A percentile compares a stretch with the other conserved stretches of the same genome.
These are phyloP conservation scores for Henicopernis longicauda DNA, from an alignment of 2,113 vertebrate species.

Conservation along the genomic window DNA sequence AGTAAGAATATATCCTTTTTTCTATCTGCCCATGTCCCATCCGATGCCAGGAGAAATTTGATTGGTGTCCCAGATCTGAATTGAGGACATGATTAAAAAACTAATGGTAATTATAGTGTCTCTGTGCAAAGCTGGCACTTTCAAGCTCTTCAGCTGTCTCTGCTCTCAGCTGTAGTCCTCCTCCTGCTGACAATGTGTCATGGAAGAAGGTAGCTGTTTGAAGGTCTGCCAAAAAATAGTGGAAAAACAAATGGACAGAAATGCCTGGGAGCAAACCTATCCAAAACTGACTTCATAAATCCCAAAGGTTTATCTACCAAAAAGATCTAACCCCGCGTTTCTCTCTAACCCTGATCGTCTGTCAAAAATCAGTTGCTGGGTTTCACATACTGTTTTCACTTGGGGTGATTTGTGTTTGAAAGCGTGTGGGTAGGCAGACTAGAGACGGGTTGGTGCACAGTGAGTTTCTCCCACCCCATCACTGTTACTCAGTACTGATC, in stretches of 20 bases:
- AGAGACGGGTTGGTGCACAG: background rate
- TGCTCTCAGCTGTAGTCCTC: background rate
- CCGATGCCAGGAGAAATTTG: background rate
- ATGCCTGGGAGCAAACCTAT: background rate
- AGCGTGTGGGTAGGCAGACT: background rate
- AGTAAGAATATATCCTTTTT: conserved; percentile 78
- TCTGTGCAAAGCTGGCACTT: conserved; percentile 10
- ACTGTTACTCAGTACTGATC: background rate
- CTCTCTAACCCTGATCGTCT: background rate
- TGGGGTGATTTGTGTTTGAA: background rate
- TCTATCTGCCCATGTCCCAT: background rate
- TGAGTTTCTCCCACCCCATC: background rate
- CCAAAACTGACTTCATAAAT: background rate
- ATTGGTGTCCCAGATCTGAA: background rate
- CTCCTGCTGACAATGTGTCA: background rate
- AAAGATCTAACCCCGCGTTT: background rate
- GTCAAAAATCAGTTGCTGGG: background rate
- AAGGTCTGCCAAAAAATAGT: background rate
- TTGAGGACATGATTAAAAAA: conserved; percentile 2
- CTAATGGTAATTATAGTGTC: background rate
- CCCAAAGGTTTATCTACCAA: background rate
- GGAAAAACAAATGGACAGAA: background rate
- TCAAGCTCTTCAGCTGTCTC: background rate
- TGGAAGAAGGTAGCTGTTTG: background rate
- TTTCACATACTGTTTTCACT: background rate